Conservation (phyloP, 2,888 invertebrate species). For the Diloba caeruleocephala region DNA sequence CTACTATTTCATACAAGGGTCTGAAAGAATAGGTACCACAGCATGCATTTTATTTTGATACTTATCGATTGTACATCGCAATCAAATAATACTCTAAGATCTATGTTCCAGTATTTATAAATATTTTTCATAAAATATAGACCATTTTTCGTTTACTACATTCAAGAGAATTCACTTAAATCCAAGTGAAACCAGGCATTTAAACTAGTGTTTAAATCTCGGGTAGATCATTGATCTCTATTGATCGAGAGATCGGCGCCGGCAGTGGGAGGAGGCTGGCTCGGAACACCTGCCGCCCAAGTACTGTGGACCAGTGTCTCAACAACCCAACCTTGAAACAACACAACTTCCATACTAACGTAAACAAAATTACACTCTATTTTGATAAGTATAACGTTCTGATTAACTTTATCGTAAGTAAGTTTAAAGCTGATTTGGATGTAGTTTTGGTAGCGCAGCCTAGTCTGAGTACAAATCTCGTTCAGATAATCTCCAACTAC, state of each 20-base stretch:
- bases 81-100: not conserved
- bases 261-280: conserved; percentile 85
- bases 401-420: conserved; percentile 30
- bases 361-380: conserved; percentile 65
- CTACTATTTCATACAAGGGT: too few species aligned
- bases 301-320: conserved; percentile 81
- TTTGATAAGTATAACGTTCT: conserved; percentile 57
- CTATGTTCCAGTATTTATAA: conserved; percentile 2
- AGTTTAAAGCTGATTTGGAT: conserved; percentile 40
- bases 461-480: conserved; percentile 84
- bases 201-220: conserved; percentile 82
- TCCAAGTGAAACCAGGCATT: conserved; percentile 43
- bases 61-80: too few species aligned
- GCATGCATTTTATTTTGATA: too few species aligned
- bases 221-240: conserved; percentile 85
- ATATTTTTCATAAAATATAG: conserved; percentile 21
- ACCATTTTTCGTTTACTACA: conserved; percentile 23
- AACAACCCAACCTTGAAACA: conserved; percentile 52
- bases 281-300: conserved; percentile 88
- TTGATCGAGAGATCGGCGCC: conserved; percentile 77
- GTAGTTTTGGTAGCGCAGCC: conserved; percentile 56
- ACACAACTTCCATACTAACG: conserved; percentile 44
- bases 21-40: too few species aligned
- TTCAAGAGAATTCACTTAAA: conserved; percentile 37
- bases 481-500: conserved; percentile 82